A percentile compares a stretch with the other conserved stretches of the same genome.
phyloP scores from a whole-genome alignment of 2,888 invertebrate species.

The Carpatolechia fugitivella region DNA sequence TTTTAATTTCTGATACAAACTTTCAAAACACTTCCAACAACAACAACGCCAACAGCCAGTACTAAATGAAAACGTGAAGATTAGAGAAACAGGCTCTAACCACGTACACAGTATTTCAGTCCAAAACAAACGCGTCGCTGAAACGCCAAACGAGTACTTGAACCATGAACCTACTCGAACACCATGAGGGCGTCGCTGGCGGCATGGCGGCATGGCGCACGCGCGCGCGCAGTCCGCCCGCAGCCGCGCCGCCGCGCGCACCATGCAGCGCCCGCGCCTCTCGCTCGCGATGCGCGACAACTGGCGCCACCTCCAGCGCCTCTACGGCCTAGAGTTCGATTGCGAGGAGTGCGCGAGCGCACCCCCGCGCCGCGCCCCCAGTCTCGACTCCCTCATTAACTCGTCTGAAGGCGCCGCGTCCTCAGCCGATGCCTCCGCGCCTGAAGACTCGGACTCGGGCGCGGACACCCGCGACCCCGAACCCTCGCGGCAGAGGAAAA shows the following conservation, averaged over 20 bases:
- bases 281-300: slow-evolving; percentile 78
- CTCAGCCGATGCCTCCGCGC: slow-evolving; percentile 80
- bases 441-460: slow-evolving; percentile 83
- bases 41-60: no score
- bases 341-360: slow-evolving; percentile 42
- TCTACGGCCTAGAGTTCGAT: slow-evolving; percentile 71
- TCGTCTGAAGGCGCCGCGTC: slow-evolving; percentile 82
- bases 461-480: slow-evolving; percentile 80
- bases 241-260: slow-evolving; percentile 71
- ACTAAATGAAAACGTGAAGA: no score
- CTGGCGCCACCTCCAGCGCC: slow-evolving; percentile 73
- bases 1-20: no score
- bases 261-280: slow-evolving; percentile 75
- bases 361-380: slow-evolving; percentile 73
- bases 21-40: no score
- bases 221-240: slow-evolving; percentile 47
- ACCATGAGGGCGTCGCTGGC: slow-evolving; percentile 5
- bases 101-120: no score
- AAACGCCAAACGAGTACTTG: slow-evolving; percentile 5
- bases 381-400: slow-evolving; percentile 84
- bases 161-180: no score
- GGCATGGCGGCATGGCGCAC: neutral
- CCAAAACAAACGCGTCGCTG: no score
- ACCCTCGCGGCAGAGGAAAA: slow-evolving; percentile 42
- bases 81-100: no score